Percentiles rank a stretch among this genome's conserved stretches.
Evolutionary conservation across 2,113 vertebrate species (phyloP).

Genomic region (Sus scrofa): T2T-Sscrofa CM000824.6:119439001-119439500

Average conservation of each 20-base stretch:
- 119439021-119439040: background rate
- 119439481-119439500: no score
- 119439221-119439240: background rate
- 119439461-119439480: no score
- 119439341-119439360: no score
- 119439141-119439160: background rate
- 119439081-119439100: background rate
- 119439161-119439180: background rate
- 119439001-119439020: background rate
- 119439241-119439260: background rate
- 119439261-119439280: background rate
- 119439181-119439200: background rate
- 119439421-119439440: no score
- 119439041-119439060: background rate
- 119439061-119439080: background rate
- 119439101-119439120: background rate
- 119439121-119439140: background rate
- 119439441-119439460: no score
- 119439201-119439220: background rate
- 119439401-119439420: no score
- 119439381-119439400: no score
- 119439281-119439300: background rate
- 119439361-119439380: no score
- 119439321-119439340: no score
- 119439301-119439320: no score